These are phyloP conservation scores for Notiomystis cincta DNA, from an alignment of 2,113 vertebrate genomes.

Conservation along the genomic window DNA sequence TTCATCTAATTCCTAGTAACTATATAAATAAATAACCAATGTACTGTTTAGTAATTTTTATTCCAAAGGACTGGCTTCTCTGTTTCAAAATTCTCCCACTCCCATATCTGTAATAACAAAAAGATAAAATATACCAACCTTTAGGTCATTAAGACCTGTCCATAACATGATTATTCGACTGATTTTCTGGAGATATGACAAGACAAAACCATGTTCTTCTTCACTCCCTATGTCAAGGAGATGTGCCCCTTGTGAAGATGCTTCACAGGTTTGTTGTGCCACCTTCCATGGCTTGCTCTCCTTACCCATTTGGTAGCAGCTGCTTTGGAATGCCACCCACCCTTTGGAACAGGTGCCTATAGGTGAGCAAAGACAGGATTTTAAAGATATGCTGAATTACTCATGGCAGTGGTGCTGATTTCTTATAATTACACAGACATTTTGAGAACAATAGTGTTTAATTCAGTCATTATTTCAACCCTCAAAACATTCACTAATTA, in stretches of 20 bases:
- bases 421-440: neutral
- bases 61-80: neutral
- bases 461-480: neutral
- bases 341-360: conserved; percentile 76
- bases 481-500: neutral
- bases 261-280: conserved; percentile 70
- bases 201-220: conserved; percentile 75
- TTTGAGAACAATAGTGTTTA: neutral
- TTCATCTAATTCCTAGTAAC: neutral
- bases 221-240: conserved; percentile 77
- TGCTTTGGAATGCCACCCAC: conserved; percentile 79
- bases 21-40: neutral
- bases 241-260: conserved; percentile 60
- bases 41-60: neutral
- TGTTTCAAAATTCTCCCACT: neutral
- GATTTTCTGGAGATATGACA: conserved; percentile 70
- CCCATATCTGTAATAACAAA: neutral
- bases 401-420: neutral
- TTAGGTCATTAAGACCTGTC: conserved; percentile 81
- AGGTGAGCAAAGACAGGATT: neutral
- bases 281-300: conserved; percentile 71
- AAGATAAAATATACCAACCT: conserved; percentile 63
- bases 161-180: conserved; percentile 79
- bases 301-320: conserved; percentile 74
- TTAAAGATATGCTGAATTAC: neutral